Conservation (phyloP, 2,888 invertebrate species). For the Phalera bucephala region DNA sequence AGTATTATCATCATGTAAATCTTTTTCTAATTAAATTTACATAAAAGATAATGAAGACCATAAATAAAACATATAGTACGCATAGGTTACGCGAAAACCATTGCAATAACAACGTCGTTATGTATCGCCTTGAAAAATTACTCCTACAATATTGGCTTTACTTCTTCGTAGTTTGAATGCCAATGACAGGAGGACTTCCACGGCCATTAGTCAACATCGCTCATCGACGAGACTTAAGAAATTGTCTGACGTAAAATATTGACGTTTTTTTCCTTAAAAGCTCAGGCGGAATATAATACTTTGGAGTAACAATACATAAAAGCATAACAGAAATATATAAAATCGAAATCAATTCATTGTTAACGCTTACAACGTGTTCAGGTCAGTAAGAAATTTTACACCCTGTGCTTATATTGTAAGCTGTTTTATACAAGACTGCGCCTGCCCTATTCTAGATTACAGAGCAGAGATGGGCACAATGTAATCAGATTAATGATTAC, state of each 20-base stretch:
- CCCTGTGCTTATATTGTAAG: too few species aligned
- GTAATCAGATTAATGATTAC: too few species aligned
- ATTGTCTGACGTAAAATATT: neutral
- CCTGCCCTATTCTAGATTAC: too few species aligned
- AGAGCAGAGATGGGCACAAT: too few species aligned
- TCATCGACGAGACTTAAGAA: constrained; percentile 2
- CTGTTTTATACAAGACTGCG: too few species aligned
- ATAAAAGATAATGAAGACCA: neutral
- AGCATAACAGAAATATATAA: too few species aligned
- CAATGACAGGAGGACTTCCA: constrained; percentile 1
- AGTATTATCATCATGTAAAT: too few species aligned
- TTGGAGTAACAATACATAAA: neutral
- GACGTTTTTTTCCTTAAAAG: neutral
- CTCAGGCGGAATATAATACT: neutral
- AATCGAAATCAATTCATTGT: too few species aligned
- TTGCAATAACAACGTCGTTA: constrained; percentile 2
- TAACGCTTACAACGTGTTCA: too few species aligned
- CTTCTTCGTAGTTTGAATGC: constrained; percentile 3
- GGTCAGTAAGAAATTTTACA: too few species aligned
- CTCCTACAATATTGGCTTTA: constrained; percentile 8
- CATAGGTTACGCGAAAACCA: constrained; percentile 2
- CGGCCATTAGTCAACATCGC: constrained; percentile 2
- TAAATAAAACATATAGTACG: neutral
- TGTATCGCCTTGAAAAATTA: constrained; percentile 5
- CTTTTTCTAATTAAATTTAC: neutral